A percentile compares a stretch with the other conserved stretches of the same genome.
phyloP scores from a whole-genome alignment of 2,888 invertebrate genomes.

The Habrosyne pyritoides region DNA sequence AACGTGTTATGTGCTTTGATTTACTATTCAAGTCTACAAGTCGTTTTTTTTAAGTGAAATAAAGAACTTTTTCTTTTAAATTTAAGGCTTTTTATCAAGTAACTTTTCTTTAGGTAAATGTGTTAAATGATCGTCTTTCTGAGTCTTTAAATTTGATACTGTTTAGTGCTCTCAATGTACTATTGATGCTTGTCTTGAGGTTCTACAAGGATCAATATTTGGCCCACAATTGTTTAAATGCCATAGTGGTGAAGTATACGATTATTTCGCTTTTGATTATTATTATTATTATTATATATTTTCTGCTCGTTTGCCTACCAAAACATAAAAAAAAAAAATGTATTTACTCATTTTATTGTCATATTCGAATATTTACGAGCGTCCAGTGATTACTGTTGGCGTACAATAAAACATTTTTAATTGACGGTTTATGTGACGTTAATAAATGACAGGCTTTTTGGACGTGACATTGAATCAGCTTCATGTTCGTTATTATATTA shows the following conservation, averaged over 20 bases:
- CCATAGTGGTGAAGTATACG: neutral
- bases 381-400: constrained; percentile 34
- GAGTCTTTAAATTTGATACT: neutral
- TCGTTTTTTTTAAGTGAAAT: too few species aligned
- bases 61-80: too few species aligned
- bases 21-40: neutral
- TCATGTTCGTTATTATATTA: constrained; percentile 40
- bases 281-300: too few species aligned
- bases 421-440: constrained; percentile 42
- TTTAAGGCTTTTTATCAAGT: too few species aligned
- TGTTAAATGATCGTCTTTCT: too few species aligned
- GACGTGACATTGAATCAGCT: constrained; percentile 31
- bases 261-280: neutral
- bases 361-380: constrained; percentile 6
- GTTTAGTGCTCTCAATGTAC: neutral
- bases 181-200: neutral
- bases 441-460: constrained; percentile 37
- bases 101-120: too few species aligned
- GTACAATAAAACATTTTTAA: constrained; percentile 44
- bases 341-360: neutral
- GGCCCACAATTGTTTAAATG: neutral
- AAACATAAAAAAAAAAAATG: too few species aligned
- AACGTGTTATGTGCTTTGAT: neutral
- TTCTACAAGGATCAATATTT: neutral
- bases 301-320: too few species aligned